Conservation (phyloP, 2,113 vertebrate genomes). For the Accipiter virgatus region DNA sequence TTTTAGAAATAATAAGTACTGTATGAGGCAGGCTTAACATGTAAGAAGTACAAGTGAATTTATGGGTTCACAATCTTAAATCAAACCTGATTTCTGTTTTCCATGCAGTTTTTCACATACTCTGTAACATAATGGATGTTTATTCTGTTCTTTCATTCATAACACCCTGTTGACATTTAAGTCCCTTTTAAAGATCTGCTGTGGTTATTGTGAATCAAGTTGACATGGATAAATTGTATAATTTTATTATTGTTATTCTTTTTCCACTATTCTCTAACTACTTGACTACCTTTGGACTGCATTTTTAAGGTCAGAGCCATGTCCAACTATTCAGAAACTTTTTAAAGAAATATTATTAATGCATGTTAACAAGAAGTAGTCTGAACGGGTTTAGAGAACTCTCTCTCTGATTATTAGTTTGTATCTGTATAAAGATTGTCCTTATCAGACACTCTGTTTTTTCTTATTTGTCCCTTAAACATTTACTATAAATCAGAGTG, state of each 20-base stretch:
- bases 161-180: constrained; percentile 50
- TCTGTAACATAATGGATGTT: constrained; percentile 44
- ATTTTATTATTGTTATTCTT: constrained; percentile 57
- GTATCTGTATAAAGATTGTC: background rate
- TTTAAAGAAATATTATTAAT: background rate
- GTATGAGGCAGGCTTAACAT: background rate
- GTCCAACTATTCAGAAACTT: background rate
- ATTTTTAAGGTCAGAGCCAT: background rate
- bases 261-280: background rate
- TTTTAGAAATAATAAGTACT: constrained; percentile 37
- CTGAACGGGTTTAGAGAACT: background rate
- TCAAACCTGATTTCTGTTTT: constrained; percentile 60
- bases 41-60: constrained; percentile 46
- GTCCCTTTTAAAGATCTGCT: constrained; percentile 33
- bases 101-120: constrained; percentile 59
- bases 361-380: background rate
- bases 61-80: constrained; percentile 61
- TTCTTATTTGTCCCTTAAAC: background rate
- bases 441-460: background rate
- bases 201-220: constrained; percentile 47
- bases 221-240: constrained; percentile 34
- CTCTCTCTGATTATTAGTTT: background rate
- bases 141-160: constrained; percentile 46
- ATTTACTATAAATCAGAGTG: background rate
- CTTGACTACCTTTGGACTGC: background rate